Evolutionary conservation across 2,113 vertebrate genomes (phyloP).

Genomic region (Gallinago paraguaiae): DNA sequence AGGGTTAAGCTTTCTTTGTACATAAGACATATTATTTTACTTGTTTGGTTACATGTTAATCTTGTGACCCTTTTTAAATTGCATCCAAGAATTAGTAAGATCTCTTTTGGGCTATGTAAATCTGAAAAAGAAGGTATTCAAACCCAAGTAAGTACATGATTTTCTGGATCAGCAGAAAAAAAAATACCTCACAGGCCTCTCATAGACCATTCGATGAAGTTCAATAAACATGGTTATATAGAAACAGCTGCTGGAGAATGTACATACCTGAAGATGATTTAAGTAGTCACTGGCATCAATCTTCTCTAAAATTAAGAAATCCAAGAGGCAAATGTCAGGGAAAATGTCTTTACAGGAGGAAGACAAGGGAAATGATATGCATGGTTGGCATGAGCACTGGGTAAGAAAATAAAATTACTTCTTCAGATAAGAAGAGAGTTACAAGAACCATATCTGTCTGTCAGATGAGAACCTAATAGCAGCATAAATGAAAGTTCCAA

Average conservation of each 20-base stretch:
- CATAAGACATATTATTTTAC: neutral
- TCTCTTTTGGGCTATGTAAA: neutral
- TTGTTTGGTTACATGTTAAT: neutral
- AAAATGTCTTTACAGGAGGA: neutral
- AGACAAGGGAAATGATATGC: neutral
- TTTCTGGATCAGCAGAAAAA: neutral
- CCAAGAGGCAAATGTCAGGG: neutral
- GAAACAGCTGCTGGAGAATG: neutral
- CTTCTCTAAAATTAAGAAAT: conserved; percentile 26
- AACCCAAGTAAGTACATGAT: neutral
- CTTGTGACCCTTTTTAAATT: neutral
- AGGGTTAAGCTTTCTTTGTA: neutral
- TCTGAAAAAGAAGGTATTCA: neutral
- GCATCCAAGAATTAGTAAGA: neutral
- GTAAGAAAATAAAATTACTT: conserved; percentile 38
- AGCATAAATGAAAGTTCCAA: conserved; percentile 23
- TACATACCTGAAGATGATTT: neutral
- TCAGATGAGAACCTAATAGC: conserved; percentile 11
- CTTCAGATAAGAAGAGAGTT: conserved; percentile 37
- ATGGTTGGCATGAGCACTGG: neutral
- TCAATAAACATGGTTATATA: neutral
- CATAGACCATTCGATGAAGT: neutral
- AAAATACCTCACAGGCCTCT: neutral
- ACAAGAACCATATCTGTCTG: neutral
- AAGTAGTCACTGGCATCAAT: neutral